Base-by-base conservation (phyloP, 2,113 vertebrate species). In the Psittacus erithacus region DNA sequence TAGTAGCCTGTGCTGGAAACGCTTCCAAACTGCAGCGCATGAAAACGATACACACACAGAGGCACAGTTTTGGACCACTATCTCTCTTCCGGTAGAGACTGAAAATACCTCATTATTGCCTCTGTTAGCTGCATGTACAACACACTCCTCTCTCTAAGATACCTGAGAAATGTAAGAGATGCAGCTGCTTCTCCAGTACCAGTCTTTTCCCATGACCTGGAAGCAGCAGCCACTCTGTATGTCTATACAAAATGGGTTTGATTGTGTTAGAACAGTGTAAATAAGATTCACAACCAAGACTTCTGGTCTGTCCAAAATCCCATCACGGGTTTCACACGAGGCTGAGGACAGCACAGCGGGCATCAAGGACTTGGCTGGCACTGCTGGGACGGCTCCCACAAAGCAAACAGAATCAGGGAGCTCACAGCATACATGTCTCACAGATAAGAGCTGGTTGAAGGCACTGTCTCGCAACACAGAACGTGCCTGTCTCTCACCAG, bases 401-500 rank as follows among this genome's bases (percentile, higher is more conserved):
- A 59, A 22, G 60, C 81, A 93, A 93, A 93, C 69, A 55, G 2
- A 2, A 64, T 84, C 73, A 78, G 57, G 82, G 64, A 86, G 86
- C 80, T 94, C 60, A 28, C 67, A 46, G 81, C 1, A 2, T 80
- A 55, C 3, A 20, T 52, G 69, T 86, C 91, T 96, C 86, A 35
- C 91, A 86, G 91, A 65, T 44, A 77, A 77, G 64, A 39, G 92
- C 65, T 88, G 64, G 55, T 75, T 88, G 77, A 82, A 95, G 95
- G 47, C 65, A 20, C 77, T 63, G 92, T 96, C 95, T 95, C 10
- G 3, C 91, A 92, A 78, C 60, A 49, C 64, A 55, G 91, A 84
- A 81, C 6, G 46, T 50, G 82, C 78, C 86, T 94, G 95, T 96
- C 95, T 97, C 83, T 88, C 96, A 92, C 95, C 88, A 93, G 73